phyloP scores from a whole-genome alignment of 1,140 invertebrate genomes.

The Thaumetopoea pityocampa region DNA sequence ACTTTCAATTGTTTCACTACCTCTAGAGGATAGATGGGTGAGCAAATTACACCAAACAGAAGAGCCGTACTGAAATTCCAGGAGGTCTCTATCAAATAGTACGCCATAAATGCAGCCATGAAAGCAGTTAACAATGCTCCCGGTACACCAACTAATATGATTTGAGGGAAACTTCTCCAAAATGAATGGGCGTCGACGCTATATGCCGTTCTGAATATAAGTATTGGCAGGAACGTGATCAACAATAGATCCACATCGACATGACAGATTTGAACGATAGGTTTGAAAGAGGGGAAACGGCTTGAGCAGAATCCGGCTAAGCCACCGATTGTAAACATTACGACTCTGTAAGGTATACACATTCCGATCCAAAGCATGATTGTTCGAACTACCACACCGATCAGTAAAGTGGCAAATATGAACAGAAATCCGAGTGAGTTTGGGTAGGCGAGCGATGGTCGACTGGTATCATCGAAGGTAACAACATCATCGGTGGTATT shows the following conservation, averaged over 20 bases:
- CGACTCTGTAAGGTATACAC: conserved; percentile 48
- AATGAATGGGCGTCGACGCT: conserved; percentile 56
- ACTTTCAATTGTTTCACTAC: conserved; percentile 54
- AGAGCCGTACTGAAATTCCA: conserved; percentile 54
- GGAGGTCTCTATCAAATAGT: conserved; percentile 47
- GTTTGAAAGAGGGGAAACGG: conserved; percentile 40
- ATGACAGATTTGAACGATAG: conserved; percentile 48
- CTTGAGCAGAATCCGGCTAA: conserved; percentile 47
- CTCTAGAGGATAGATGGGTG: conserved; percentile 59
- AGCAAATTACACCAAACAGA: conserved; percentile 55
- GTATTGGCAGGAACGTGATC: conserved; percentile 41
- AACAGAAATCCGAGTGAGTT: conserved; percentile 43
- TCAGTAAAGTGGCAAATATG: conserved; percentile 44
- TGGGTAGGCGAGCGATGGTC: conserved; percentile 42
- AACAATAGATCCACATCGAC: conserved; percentile 47
- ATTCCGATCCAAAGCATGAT: conserved; percentile 46
- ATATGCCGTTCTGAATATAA: conserved; percentile 57
- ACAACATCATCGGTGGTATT: conserved; percentile 14
- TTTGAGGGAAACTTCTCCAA: conserved; percentile 54
- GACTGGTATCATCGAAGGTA: conserved; percentile 29
- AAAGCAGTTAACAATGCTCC: conserved; percentile 47
- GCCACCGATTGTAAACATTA: conserved; percentile 58
- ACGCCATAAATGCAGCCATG: conserved; percentile 54
- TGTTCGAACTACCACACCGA: conserved; percentile 48
- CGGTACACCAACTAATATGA: conserved; percentile 50